Evolutionary conservation across 2,797 vertebrate genomes (phyloP), one percentile per base, ranked within the genome.

Genomic region (Xenops minutus): DNA sequence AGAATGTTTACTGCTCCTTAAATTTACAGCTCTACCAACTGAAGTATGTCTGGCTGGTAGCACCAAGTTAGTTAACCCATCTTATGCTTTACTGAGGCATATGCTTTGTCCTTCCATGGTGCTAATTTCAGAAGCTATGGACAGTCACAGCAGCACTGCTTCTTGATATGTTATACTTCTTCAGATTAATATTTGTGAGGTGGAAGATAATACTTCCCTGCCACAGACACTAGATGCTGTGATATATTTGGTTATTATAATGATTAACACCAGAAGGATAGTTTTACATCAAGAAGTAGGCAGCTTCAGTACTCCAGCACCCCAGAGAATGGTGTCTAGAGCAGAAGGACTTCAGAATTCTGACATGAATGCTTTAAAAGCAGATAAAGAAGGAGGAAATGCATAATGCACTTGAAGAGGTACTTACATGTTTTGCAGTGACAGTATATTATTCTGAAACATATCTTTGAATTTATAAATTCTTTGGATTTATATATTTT

Each of bases 401-500:
- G 48, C 24, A 81, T 87, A 89, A 91, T 62, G 54, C 12, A 92
- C 93, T 89, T 84, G 61, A 72, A 73, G 52, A 79, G 46, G 10
- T 63, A 63, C 37, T 89, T 86, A 74, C 52, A 69, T 62, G 52
- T 85, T 81, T 72, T 89, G 78, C 4, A 82, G 32, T 44, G 37
- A 39, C 32, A 71, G 22, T 51, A 48, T 69, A 54, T 85, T 92
- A 81, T 88, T 93, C 66, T 36, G 19, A 67, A 41, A 88, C 5
- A 32, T 54, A 78, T 46, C 34, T 94, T 85, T 85, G 64, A 91
- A 92, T 94, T 85, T 85, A 89, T 68, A 88, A 61, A 76, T 93
- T 90, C 44, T 77, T 95, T 75, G 30, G 19, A 89, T 88, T 91
- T 85, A 89, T 93, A 30, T 66, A 78, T 87, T 92, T 89, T 85